Conservation (phyloP, 1,140 invertebrate species). For the Aleiodes sp. region DNA sequence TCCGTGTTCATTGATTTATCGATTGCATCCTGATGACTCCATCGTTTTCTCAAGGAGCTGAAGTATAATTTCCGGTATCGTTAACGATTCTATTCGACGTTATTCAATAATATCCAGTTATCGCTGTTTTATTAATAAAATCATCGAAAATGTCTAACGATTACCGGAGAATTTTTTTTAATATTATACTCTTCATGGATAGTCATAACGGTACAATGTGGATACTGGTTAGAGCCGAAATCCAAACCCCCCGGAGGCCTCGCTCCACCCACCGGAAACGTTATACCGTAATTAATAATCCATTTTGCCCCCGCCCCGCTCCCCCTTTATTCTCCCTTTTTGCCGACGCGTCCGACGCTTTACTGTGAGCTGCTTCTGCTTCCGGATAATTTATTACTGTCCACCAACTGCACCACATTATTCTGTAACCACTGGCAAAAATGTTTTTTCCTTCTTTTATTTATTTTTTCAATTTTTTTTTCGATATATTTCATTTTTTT, state of each 20-base stretch:
- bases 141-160: neutral
- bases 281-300: constrained; percentile 63
- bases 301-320: constrained; percentile 44
- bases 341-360: constrained; percentile 47
- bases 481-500: no score
- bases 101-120: no score
- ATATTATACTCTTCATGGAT: no score
- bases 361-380: constrained; percentile 43
- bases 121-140: no score
- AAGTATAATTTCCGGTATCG: neutral
- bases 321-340: neutral
- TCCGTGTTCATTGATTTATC: constrained; percentile 11
- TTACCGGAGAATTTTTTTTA: neutral
- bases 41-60: neutral
- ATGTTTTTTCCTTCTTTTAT: constrained; percentile 22
- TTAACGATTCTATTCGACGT: neutral
- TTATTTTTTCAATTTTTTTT: no score
- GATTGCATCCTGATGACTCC: constrained; percentile 9
- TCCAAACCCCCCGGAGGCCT: neutral
- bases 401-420: constrained; percentile 45
- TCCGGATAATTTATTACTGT: constrained; percentile 54
- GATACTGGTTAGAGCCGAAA: neutral
- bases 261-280: constrained; percentile 18
- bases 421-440: constrained; percentile 35
- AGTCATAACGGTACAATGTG: neutral